phyloP scores from a whole-genome alignment of 1,140 invertebrate species.

The Drosophila setifemur region DNA sequence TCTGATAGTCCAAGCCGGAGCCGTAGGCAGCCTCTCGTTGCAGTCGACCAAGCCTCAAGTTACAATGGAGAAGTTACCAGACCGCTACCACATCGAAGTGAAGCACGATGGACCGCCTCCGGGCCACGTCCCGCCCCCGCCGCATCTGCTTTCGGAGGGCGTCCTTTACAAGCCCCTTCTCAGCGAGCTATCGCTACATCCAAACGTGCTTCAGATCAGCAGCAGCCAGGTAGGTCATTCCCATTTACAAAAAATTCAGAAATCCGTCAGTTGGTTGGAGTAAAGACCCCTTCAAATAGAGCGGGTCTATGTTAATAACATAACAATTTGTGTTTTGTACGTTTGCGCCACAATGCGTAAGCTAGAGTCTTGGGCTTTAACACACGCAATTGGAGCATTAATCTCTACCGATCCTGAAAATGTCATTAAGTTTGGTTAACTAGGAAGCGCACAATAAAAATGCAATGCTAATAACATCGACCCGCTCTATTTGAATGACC shows the following conservation, averaged over 20 bases:
- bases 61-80: slow-evolving; percentile 78
- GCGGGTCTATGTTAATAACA: too few species aligned
- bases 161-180: slow-evolving; percentile 71
- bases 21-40: slow-evolving; percentile 44
- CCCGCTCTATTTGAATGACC: too few species aligned
- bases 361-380: too few species aligned
- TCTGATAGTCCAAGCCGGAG: slow-evolving; percentile 50
- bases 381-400: too few species aligned
- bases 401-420: too few species aligned
- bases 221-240: slow-evolving; percentile 55
- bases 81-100: slow-evolving; percentile 76
- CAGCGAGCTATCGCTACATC: slow-evolving; percentile 67
- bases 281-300: too few species aligned
- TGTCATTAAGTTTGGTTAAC: too few species aligned
- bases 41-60: slow-evolving; percentile 73
- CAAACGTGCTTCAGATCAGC: slow-evolving; percentile 76
- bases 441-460: too few species aligned
- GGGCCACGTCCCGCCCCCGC: slow-evolving; percentile 54
- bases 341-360: too few species aligned
- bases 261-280: too few species aligned
- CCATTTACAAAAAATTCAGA: background rate
- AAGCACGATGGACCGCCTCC: slow-evolving; percentile 63
- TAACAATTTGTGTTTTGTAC: too few species aligned
- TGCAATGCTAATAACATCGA: too few species aligned
- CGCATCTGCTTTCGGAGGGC: slow-evolving; percentile 58